phyloP scores from a whole-genome alignment of 2,113 vertebrate genomes.

The Acrocephalus kingi region DNA sequence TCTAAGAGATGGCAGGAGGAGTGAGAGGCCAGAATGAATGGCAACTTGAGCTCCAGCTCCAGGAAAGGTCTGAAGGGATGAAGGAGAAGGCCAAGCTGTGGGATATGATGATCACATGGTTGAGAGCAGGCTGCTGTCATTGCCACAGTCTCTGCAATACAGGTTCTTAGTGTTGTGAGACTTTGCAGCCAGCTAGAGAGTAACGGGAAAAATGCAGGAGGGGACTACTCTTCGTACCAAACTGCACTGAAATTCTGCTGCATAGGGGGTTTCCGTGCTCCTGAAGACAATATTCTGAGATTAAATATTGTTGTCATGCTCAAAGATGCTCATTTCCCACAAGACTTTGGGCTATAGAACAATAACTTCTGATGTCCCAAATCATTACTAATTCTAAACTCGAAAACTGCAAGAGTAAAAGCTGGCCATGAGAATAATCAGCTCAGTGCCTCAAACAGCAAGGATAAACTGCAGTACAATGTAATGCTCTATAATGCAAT shows the following conservation, averaged over 20 bases:
- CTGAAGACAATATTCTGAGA: neutral
- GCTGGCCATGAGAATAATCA: neutral
- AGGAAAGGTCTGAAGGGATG: neutral
- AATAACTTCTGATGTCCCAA: neutral
- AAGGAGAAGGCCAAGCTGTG: neutral
- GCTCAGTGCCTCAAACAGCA: neutral
- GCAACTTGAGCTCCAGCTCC: neutral
- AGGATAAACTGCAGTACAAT: neutral
- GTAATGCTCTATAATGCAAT: neutral
- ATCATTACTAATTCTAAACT: neutral
- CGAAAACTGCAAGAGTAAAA: neutral
- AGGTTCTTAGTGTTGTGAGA: neutral
- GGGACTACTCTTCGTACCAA: neutral
- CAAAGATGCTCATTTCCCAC: neutral
- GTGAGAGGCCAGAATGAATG: neutral
- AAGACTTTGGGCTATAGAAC: neutral
- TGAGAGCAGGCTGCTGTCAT: neutral
- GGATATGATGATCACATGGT: neutral
- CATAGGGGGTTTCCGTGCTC: neutral
- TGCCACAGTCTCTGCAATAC: neutral
- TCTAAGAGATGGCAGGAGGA: neutral
- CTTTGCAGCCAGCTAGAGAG: neutral
- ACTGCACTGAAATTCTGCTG: fast-evolving
- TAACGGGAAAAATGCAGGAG: neutral
- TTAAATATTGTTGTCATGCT: neutral